Evolutionary conservation across 2,888 invertebrate genomes (phyloP).

Genomic region (Bellardia bayeri): DNA sequence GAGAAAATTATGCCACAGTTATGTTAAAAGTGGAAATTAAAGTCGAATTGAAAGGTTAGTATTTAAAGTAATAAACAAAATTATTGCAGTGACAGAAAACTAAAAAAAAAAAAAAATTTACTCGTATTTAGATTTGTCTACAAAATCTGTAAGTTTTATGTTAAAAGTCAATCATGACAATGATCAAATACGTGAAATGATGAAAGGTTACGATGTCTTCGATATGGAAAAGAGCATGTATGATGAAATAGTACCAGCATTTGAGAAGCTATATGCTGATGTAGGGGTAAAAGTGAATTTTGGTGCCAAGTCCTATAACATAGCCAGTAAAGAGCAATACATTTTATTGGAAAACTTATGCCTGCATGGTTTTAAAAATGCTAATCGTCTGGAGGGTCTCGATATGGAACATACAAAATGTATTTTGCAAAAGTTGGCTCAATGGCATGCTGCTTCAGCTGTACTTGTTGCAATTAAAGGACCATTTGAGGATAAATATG

Average conservation of each 20-base stretch:
- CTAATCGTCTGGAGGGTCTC: conserved; percentile 77
- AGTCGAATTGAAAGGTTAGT: conserved; percentile 77
- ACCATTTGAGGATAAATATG: conserved; percentile 68
- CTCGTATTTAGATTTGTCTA: conserved; percentile 54
- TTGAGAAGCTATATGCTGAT: conserved; percentile 73
- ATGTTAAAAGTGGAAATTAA: conserved; percentile 78
- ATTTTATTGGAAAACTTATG: conserved; percentile 78
- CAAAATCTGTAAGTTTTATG: conserved; percentile 75
- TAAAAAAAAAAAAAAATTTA: too few species aligned
- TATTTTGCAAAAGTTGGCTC: conserved; percentile 77
- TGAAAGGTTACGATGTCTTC: conserved; percentile 69
- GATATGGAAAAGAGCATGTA: conserved; percentile 68
- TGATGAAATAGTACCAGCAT: conserved; percentile 67
- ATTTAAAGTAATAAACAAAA: not conserved
- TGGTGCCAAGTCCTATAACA: conserved; percentile 58
- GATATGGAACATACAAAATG: conserved; percentile 76
- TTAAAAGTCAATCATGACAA: conserved; percentile 77
- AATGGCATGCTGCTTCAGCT: conserved; percentile 80
- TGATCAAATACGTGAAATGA: conserved; percentile 63
- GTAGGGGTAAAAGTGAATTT: conserved; percentile 65
- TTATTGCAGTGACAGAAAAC: not conserved
- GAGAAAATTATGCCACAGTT: conserved; percentile 81
- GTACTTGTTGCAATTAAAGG: conserved; percentile 73
- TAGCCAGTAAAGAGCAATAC: conserved; percentile 57
- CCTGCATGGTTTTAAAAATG: conserved; percentile 76